These are phyloP conservation scores for Melinopterus prodromus DNA, from an alignment of 2,888 invertebrate genomes.

Conservation along the genomic window DNA sequence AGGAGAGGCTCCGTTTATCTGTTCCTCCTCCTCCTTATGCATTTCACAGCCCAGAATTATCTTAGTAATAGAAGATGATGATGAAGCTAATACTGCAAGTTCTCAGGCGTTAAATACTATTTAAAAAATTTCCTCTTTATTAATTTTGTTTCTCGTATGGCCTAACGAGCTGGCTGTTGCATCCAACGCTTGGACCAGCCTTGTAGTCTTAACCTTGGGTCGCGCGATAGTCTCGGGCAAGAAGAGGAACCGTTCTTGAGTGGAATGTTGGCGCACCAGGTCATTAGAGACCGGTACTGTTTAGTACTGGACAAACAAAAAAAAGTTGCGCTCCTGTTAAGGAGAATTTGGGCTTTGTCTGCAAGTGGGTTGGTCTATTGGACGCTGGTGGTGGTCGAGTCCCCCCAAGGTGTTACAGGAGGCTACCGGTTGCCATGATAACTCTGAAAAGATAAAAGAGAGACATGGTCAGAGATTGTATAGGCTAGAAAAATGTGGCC, in stretches of 20 bases:
- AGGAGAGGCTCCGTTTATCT: slow-evolving; percentile 23
- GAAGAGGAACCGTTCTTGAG: slow-evolving; percentile 64
- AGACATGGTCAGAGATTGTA: too few species aligned
- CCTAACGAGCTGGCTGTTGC: slow-evolving; percentile 43
- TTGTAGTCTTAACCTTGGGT: slow-evolving; percentile 69
- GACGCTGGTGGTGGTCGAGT: not conserved
- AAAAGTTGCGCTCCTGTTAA: slow-evolving; percentile 9
- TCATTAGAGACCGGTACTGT: slow-evolving; percentile 64
- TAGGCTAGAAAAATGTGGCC: too few species aligned
- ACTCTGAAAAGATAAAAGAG: too few species aligned
- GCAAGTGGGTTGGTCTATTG: slow-evolving; percentile 6
- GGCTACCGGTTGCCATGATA: too few species aligned
- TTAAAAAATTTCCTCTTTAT: slow-evolving; percentile 13
- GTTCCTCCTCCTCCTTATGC: slow-evolving; percentile 23
- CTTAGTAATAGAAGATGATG: not conserved
- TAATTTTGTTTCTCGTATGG: not conserved
- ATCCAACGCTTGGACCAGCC: slow-evolving; percentile 57
- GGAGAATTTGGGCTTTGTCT: slow-evolving; percentile 9
- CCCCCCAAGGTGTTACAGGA: too few species aligned
- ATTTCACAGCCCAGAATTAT: slow-evolving; percentile 8
- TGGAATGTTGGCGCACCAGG: slow-evolving; percentile 64
- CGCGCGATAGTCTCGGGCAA: slow-evolving; percentile 64
- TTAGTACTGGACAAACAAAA: slow-evolving; percentile 28
- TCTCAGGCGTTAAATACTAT: slow-evolving; percentile 9
- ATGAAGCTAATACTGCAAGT: not conserved